Evolutionary conservation across 2,888 invertebrate genomes (phyloP).

Genomic region (Macropis europaea): DNA sequence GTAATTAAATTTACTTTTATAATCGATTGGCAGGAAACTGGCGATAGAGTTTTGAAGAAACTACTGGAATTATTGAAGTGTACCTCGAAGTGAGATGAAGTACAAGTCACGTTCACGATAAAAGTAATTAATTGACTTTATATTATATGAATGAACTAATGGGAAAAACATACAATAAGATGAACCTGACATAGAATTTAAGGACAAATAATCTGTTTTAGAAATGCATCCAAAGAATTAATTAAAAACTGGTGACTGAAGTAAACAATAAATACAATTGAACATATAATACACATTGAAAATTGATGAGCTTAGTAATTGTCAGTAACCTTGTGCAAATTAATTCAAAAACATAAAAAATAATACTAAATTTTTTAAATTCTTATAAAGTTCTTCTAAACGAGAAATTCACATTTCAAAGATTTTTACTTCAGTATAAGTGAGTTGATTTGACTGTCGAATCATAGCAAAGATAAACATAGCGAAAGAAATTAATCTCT

Average conservation of each 20-base stretch:
- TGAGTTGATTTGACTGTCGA: no score
- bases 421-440: no score
- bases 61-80: conserved; percentile 4
- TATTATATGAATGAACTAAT: conserved; percentile 17
- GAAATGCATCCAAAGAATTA: not conserved
- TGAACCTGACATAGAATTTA: conserved; percentile 6
- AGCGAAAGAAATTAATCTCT: no score
- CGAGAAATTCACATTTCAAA: no score
- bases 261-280: not conserved
- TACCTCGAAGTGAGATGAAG: conserved; percentile 23
- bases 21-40: not conserved
- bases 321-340: no score
- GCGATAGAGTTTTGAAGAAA: not conserved
- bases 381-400: no score
- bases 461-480: no score
- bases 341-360: no score
- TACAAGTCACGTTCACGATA: conserved; percentile 17
- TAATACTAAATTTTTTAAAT: no score
- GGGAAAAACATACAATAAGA: not conserved
- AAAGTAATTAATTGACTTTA: conserved; percentile 21
- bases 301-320: no score
- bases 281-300: no score
- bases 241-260: conserved; percentile 1
- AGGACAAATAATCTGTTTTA: not conserved
- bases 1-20: not conserved